Evolutionary conservation across 2,113 vertebrate species (phyloP), one percentile per base, ranked within the genome.

Genomic region (Anser brachyrhynchus): DNA sequence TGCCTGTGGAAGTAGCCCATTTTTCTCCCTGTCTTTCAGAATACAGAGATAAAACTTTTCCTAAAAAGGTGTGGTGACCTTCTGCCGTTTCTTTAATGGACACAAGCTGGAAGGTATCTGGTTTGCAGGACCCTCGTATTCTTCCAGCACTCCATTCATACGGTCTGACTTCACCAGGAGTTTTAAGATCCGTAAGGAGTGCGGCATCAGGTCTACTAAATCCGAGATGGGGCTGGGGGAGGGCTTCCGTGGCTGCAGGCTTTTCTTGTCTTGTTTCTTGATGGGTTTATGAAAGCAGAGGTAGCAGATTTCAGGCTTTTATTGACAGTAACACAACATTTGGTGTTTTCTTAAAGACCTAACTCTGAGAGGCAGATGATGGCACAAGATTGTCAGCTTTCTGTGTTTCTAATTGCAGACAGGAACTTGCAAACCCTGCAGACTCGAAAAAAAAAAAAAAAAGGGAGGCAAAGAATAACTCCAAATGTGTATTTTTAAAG

Each of bases 281-380:
- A 66, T 28, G 39, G 37, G 13, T 89, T 71, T 84, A 37, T 80
- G 52, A 83, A 74, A 92, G 57, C 75, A 85, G 78, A 33, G 15
- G 71, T 83, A 74, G 58, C 18, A 88, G 71, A 69, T 92, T 93
- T 84, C 51, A 62, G 13, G 61, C 55, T 92, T 77, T 95, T 89
- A 84, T n/a, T 90, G 90, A 92, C 82, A 90, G 37, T 57, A 65
- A 92, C 72, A 88, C 64, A 57, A 35, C 44, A 84, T 80, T 71
- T 84, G 51, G 41, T 90, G 55, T 77, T 96, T 92, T 74, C 88
- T 52, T 58, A 74, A 89, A 92, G 69, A 74, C 69, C 61, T 64
- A 57, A 77, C 55, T 93, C 77, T 46, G 87, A 79, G 69, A 88
- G 31, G 75, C 75, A 90, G 69, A 70, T n/a, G 77, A 95, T 71